Evolutionary conservation across 1,140 invertebrate species (phyloP), one percentile per base, ranked within the genome.

Genomic region (Papilio polyxenes): DNA sequence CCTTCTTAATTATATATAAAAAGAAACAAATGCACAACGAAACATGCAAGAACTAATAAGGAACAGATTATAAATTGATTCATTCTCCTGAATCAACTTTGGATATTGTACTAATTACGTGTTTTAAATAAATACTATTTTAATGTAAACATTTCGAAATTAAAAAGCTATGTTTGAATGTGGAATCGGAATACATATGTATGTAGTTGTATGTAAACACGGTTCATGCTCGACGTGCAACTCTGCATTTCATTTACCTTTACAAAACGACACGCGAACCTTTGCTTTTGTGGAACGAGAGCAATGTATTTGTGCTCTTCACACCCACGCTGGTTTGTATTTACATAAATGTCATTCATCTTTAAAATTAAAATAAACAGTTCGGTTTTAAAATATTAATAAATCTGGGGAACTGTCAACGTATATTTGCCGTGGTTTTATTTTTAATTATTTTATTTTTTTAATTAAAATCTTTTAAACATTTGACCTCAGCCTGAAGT

Each of bases 181-280:
- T 40, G 56, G 59, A 65, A 80, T 69, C 59, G 44, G 59, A 69
- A 65, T 80, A 80, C 17, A 48, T 80, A n/a, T 65, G 9, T 65
- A 59, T 62, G 56, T 69, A 49, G 17, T 65, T 48, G 37, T 48
- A 59, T 80, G 78, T 80, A 80, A 80, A 80, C 78, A 79, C 44
- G 65, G 40, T 80, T 69, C 10, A 59, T 59, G 40, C n/a, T 40
- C 62, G 59, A 80, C 40, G 78, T 59, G 56, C 78, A 80, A 59
- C 78, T 80, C 78, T 69, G 78, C 78, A 80, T 80, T 59, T 80
- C 78, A 80, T 80, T 80, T 79, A 79, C 77, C 17, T 62, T 62
- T 48, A 80, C 56, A 65, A 65, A 59, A 49, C 59, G 78, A 80
- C 78, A 53, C 40, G 59, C 65, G n/a, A 65, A 80, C 59, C 78